Evolutionary conservation across 2,797 vertebrate species (phyloP), one percentile per base, ranked within the genome.

Genomic region (Lacerta viridis): DNA sequence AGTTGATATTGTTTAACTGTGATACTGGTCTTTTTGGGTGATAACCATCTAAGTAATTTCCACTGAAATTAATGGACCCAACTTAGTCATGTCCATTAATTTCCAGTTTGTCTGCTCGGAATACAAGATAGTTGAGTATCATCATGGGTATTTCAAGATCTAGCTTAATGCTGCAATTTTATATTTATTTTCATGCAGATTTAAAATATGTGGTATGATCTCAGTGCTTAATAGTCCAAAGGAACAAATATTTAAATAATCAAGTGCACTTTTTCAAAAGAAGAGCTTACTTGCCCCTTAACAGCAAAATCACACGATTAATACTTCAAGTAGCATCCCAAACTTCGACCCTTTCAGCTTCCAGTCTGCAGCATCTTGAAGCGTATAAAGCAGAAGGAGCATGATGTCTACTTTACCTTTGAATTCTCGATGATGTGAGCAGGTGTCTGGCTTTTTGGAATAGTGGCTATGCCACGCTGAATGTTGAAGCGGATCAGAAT

Each of bases 401-500:
- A 17, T 36, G 7, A 39, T 3, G 15, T 75, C 17, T 59, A n/a
- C 39, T 17, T 64, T 66, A 85, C 84, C 59, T 85, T 25, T 18
- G 59, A 6, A n/a, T 85, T 85, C 74, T 85, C 84, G 0, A n/a
- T 46, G 39, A 85, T 85, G 39, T 85, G 84, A 33, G 74, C 59
- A 46, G 84, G 59, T 0, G 27, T 85, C 20, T 85, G 74, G 74
- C 84, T 85, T 59, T 85, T 85, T 7, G 84, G 84, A 8, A 85
- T 77, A 18, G 84, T 77, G 27, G 74, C 74, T 11, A 85, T 23
- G 2, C 10, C 29, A 7, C 2, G 0, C 20, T 85, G 84, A 29
- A 85, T n/a, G 5, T 85, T 85, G 75, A 77, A 85, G 39, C 74
- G 59, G 84, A 85, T 77, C 27, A 85, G 10, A 33, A 85, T 2